Evolutionary conservation across 2,888 invertebrate species (phyloP), one percentile per base, ranked within the genome.

Genomic region (Idaea aversata): DNA sequence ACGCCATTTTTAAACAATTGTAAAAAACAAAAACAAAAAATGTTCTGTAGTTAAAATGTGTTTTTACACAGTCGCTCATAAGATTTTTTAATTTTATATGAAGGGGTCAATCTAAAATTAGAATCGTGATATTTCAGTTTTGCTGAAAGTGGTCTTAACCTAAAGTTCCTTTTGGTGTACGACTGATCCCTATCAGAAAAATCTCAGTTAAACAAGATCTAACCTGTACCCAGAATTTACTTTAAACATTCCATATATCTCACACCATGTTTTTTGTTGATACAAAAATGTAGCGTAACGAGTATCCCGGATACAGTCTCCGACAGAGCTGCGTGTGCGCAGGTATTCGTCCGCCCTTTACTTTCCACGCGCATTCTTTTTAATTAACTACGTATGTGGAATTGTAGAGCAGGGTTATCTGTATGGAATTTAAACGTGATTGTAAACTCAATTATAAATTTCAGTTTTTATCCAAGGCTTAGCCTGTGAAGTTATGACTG

Each of bases 271-370:
- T 47, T 47, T 47, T 59, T 36, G 15, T 61, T 57, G 25, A 62
- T 59, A 62, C 36, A 60, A 58, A 66, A 69, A 58, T 59, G 68
- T 65, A 61, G 70, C 66, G 70, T 66, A 71, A 70, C 75, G 68
- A 72, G 68, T 72, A 64, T 68, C 77, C 80, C 78, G 80, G 82
- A 83, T 81, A 81, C 75, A 70, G 71, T 77, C 79, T 77, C 77
- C 74, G 77, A 76, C 77, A 76, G 77, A 77, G 77, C 72, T 79
- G 79, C 82, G 81, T 76, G 72, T 63, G 79, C 85, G 82, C 80
- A 80, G 79, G 85, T 82, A 85, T 85, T 80, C 76, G 81, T 82
- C 81, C 81, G 82, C 81, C 81, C 81, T 83, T 78, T 79, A 73
- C 80, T 80, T 80, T 79, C 77, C 69, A 74, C 70, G 72, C 70